phyloP scores from a whole-genome alignment of 2,797 vertebrate species.

The Amphiprion clarkii region DNA sequence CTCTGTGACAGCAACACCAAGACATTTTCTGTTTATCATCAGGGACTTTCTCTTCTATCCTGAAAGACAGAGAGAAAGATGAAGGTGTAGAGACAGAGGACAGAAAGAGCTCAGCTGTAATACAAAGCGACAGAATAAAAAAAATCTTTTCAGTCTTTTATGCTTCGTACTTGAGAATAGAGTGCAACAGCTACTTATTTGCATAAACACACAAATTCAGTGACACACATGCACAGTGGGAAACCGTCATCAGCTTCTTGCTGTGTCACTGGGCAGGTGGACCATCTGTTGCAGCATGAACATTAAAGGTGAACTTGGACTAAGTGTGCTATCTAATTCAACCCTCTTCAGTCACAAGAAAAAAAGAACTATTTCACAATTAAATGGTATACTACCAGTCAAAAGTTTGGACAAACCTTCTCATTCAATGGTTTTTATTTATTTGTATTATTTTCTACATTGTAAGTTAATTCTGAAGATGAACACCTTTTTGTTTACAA shows the following conservation, averaged over 20 bases:
- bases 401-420: too few relatives aligned
- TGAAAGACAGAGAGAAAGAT: conserved; percentile 50
- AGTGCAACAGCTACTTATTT: conserved; percentile 30
- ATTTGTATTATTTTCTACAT: too few relatives aligned
- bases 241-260: conserved; percentile 32
- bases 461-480: too few relatives aligned
- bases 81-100: background rate
- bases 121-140: background rate
- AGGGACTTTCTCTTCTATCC: conserved; percentile 20
- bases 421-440: too few relatives aligned
- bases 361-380: background rate
- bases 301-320: conserved; percentile 59
- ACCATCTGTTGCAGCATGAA: conserved; percentile 60
- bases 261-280: conserved; percentile 23
- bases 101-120: background rate
- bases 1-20: conserved; percentile 51
- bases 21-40: conserved; percentile 37
- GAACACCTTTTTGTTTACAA: too few relatives aligned
- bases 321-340: conserved; percentile 11
- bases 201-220: conserved; percentile 24
- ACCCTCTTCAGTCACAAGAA: background rate
- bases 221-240: conserved; percentile 44
- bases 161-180: conserved; percentile 26
- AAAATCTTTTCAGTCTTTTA: background rate
- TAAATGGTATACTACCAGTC: too few relatives aligned